Conservation (phyloP, 2,113 vertebrate species). For the Gadus chalcogrammus region DNA sequence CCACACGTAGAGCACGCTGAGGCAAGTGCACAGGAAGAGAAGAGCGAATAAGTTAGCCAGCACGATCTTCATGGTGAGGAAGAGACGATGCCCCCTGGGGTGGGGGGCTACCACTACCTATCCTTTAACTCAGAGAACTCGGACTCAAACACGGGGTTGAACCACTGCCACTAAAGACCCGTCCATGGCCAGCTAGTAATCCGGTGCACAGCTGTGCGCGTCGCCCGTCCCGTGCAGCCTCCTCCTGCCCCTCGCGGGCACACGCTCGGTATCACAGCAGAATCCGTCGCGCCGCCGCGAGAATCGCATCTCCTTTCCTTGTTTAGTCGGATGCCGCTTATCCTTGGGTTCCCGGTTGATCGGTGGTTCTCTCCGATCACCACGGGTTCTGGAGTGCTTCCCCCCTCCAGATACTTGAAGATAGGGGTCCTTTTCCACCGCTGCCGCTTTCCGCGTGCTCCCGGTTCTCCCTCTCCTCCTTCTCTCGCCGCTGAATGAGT, state of each 20-base stretch:
- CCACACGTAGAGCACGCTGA: conserved; percentile 71
- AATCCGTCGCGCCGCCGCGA: conserved; percentile 26
- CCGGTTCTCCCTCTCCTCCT: conserved; percentile 24
- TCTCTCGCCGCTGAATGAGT: conserved; percentile 51
- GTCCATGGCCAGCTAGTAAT: background rate
- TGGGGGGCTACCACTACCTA: no score
- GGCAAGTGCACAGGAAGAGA: conserved; percentile 67
- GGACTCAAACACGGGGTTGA: background rate
- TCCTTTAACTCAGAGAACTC: background rate
- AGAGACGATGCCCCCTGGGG: background rate
- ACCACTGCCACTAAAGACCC: background rate
- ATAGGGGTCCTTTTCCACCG: conserved; percentile 14
- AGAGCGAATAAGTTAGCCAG: conserved; percentile 69
- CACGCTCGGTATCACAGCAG: conserved; percentile 38
- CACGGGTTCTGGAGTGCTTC: background rate
- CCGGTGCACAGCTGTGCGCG: conserved; percentile 27
- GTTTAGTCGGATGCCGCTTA: background rate
- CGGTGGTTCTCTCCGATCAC: no score
- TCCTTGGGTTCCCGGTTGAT: background rate
- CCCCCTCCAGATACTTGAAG: conserved; percentile 1
- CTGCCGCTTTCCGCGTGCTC: conserved; percentile 35
- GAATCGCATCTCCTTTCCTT: conserved; percentile 50
- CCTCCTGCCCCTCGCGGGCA: conserved; percentile 27
- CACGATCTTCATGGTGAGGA: conserved; percentile 60
- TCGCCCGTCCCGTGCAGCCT: conserved; percentile 37